Evolutionary conservation across 2,797 vertebrate genomes (phyloP).

Genomic region (Amblyraja radiata): DNA sequence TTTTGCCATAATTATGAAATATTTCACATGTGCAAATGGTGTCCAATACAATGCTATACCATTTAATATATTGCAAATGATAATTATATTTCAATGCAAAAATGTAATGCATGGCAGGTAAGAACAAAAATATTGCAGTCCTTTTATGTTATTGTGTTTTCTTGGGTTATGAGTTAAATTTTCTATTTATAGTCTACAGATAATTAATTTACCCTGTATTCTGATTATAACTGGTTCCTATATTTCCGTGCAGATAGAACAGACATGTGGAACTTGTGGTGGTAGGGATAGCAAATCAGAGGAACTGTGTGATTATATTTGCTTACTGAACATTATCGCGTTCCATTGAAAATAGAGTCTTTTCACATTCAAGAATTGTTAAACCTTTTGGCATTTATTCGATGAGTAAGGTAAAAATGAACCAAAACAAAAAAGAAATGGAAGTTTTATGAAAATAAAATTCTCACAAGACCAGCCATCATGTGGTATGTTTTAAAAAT

Average conservation of each 20-base stretch:
- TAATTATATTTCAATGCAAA: background rate
- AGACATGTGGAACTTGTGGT: background rate
- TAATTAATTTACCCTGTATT: background rate
- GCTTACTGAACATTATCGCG: background rate
- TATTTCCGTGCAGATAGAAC: background rate
- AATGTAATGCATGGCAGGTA: background rate
- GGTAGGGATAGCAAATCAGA: background rate
- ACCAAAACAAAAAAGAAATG: background rate
- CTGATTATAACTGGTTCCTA: background rate
- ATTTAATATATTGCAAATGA: background rate
- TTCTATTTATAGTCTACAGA: background rate
- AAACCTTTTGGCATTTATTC: background rate
- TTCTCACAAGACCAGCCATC: background rate
- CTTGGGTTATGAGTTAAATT: background rate
- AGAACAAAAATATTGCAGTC: background rate
- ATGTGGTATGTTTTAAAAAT: background rate
- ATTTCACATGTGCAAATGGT: background rate
- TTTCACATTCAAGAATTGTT: conserved; percentile 1
- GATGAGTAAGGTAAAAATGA: background rate
- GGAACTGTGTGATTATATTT: background rate
- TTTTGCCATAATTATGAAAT: too few species aligned
- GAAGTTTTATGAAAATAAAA: background rate
- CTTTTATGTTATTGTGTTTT: background rate
- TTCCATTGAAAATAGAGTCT: background rate
- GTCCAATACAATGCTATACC: background rate